Evolutionary conservation across 2,888 invertebrate genomes (phyloP), one percentile per base, ranked within the genome.

Genomic region (Ophion slaviceki): DNA sequence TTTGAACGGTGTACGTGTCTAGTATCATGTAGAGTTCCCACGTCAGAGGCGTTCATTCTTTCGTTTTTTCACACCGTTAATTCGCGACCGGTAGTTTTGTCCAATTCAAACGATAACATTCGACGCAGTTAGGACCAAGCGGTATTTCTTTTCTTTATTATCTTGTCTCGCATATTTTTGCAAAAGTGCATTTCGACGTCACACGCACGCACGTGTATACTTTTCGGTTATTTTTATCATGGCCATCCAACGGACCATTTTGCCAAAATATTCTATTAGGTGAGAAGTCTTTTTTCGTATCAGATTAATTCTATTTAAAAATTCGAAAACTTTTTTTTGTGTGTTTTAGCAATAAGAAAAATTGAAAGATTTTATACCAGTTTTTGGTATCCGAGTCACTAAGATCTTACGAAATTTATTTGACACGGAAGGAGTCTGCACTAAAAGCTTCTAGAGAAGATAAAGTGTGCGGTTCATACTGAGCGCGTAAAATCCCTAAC

Each of bases 401-500:
- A 40, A 40, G 40, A 40, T 40, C 7, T 8, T 8, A 40, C 40
- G 40, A 40, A 6, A 40, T 40, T 40, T 40, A 40, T 40, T 40
- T 40, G 40, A 40, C 8, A 7, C 8, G 40, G 6, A 14, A 5
- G 17, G 4, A 57, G 5, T 8, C n/a, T 7, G 53, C 11, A 57
- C 4, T 5, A 0, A 57, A 57, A 57, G 14, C 57, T 57, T 57
- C 14, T 57, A n/a, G 57, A 14, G n/a, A 57, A 11, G 57, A 57
- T 57, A 10, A 57, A 57, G 57, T 57, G 57, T 57, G 17, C 11
- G n/a, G 14, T 57, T 14, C 3, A 57, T 57, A n/a, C 57, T 17
- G 17, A n/a, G n/a, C 17, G 10, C 5, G 17, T 17, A 14, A 17
- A 68, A 64, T 78, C 62, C 78, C 81, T 66, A 64, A 70, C 72